Conservation (phyloP, 2,888 invertebrate genomes). For the Crossocerus cetratus region DNA sequence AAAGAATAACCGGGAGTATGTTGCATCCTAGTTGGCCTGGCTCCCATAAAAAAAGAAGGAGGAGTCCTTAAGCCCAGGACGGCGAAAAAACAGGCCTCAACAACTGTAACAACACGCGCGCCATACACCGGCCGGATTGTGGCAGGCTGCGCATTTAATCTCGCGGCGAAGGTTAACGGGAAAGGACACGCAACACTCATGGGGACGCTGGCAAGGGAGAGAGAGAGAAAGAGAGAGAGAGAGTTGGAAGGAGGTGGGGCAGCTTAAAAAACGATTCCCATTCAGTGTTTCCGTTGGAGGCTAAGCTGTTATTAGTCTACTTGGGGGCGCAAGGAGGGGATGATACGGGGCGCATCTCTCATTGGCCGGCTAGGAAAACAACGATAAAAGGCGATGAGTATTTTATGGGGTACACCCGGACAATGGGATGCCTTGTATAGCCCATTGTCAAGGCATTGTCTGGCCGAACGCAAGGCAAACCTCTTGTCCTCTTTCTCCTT, state of each 20-base stretch:
- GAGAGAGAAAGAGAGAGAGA: slow-evolving; percentile 10
- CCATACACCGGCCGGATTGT: slow-evolving; percentile 36
- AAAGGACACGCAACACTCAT: slow-evolving; percentile 10
- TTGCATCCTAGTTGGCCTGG: slow-evolving; percentile 38
- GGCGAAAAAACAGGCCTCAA: slow-evolving; percentile 46
- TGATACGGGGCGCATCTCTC: slow-evolving; percentile 55
- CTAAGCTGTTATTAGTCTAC: slow-evolving; percentile 67
- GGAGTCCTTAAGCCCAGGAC: slow-evolving; percentile 47
- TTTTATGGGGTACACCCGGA: slow-evolving; percentile 73
- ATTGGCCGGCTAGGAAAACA: slow-evolving; percentile 73
- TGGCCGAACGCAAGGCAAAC: slow-evolving; percentile 62
- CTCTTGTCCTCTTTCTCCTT: slow-evolving; percentile 28
- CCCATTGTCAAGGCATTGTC: slow-evolving; percentile 69
- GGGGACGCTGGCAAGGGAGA: slow-evolving; percentile 8
- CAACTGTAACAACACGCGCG: slow-evolving; percentile 75
- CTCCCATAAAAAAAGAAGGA: slow-evolving; percentile 17
- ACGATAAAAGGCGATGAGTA: slow-evolving; percentile 76
- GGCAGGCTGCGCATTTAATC: slow-evolving; percentile 55
- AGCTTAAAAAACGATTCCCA: slow-evolving; percentile 67
- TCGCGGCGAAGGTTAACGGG: slow-evolving; percentile 7
- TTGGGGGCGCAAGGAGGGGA: slow-evolving; percentile 32
- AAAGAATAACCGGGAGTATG: slow-evolving; percentile 69
- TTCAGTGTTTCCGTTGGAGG: slow-evolving; percentile 72
- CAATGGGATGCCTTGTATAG: slow-evolving; percentile 70
- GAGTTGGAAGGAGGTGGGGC: slow-evolving; percentile 51